Conservation (phyloP, 2,797 vertebrate species). For the Benthosema pterotum region DNA sequence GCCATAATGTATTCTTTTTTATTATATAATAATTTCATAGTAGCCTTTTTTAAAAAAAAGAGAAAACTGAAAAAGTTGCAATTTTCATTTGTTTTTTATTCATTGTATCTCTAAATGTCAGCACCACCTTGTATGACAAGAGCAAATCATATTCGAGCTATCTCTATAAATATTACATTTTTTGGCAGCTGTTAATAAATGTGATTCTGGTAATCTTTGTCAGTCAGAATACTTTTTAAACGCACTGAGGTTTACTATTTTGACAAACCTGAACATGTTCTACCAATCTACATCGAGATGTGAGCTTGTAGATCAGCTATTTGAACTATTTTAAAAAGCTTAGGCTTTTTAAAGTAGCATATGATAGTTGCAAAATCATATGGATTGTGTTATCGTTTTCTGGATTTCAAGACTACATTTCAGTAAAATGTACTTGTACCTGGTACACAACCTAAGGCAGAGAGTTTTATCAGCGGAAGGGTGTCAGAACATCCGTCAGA, state of each 20-base stretch:
- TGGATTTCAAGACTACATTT: too few relatives aligned
- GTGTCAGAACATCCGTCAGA: too few relatives aligned
- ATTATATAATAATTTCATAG: slow-evolving; percentile 65
- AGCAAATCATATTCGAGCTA: slow-evolving; percentile 73
- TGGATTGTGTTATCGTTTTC: too few relatives aligned
- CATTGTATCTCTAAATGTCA: slow-evolving; percentile 73
- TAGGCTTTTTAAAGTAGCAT: too few relatives aligned
- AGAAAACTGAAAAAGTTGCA: slow-evolving; percentile 37
- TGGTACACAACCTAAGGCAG: too few relatives aligned
- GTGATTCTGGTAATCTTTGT: slow-evolving; percentile 66
- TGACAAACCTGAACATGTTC: too few relatives aligned
- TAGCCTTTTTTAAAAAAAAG: slow-evolving; percentile 51
- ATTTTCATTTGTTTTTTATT: slow-evolving; percentile 68
- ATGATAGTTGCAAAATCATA: too few relatives aligned
- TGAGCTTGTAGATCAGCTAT: too few relatives aligned
- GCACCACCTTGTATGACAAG: slow-evolving; percentile 70
- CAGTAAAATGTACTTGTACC: too few relatives aligned
- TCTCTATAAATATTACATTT: slow-evolving; percentile 69
- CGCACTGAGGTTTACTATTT: not conserved
- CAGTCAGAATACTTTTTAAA: slow-evolving; percentile 5
- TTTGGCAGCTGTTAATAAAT: slow-evolving; percentile 82
- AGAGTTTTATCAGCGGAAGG: too few relatives aligned
- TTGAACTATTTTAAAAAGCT: too few relatives aligned
- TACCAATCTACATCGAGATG: too few relatives aligned
- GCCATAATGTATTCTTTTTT: slow-evolving; percentile 68